Percentiles rank a stretch among this genome's conserved stretches.
phyloP scores from a whole-genome alignment of 2,888 invertebrate species.

The Meandrusa payeni region DNA sequence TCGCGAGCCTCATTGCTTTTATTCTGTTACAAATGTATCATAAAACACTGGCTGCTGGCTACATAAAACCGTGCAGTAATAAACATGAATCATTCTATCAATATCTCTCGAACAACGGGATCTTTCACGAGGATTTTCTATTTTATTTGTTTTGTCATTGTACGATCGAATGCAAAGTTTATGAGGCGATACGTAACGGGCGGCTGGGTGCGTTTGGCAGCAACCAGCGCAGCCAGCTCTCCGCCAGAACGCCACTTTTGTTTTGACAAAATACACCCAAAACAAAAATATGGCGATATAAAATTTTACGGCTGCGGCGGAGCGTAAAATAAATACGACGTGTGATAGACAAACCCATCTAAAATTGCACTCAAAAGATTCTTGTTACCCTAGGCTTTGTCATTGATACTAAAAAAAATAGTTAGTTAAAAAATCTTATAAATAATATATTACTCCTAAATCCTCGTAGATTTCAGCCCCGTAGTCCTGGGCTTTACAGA shows the following conservation, averaged over 20 bases:
- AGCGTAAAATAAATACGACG: neutral
- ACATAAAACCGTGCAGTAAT: neutral
- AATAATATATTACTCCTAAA: too few relatives aligned
- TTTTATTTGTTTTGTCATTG: conserved; percentile 21
- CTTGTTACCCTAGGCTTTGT: too few relatives aligned
- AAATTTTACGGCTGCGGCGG: conserved; percentile 10
- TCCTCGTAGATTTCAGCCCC: too few relatives aligned
- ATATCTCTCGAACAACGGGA: conserved; percentile 1
- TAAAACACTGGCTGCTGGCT: too few relatives aligned
- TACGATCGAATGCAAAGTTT: conserved; percentile 20
- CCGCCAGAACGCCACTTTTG: conserved; percentile 5
- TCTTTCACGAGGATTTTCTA: conserved; percentile 12
- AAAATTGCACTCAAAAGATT: too few relatives aligned
- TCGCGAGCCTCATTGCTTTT: too few relatives aligned
- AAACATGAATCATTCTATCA: conserved; percentile 5
- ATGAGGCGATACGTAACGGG: conserved; percentile 22
- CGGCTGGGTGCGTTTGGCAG: conserved; percentile 11
- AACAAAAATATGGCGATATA: conserved; percentile 14
- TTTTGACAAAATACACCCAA: conserved; percentile 20
- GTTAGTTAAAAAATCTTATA: too few relatives aligned
- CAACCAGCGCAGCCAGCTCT: neutral
- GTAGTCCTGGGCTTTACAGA: too few relatives aligned
- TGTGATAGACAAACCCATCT: too few relatives aligned
- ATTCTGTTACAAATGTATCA: too few relatives aligned
- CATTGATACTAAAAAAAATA: too few relatives aligned